Evolutionary conservation across 2,888 invertebrate species (phyloP).

Genomic region (Amblyjoppa proteus): DNA sequence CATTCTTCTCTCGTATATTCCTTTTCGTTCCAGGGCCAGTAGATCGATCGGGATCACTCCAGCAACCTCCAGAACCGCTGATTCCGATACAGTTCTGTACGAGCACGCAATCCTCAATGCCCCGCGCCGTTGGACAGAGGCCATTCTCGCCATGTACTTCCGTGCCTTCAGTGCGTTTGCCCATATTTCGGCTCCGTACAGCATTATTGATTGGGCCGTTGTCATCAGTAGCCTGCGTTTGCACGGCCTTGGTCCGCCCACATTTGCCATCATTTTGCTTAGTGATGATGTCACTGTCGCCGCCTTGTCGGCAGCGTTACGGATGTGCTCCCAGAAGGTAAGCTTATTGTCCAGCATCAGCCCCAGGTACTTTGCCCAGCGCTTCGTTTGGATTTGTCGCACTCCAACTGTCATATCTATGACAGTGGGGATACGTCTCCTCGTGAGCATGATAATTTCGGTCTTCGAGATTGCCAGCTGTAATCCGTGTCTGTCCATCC

Average conservation of each 20-base stretch:
- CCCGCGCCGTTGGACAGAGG: slow-evolving; percentile 40
- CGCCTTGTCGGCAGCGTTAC: slow-evolving; percentile 3
- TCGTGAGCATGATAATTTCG: slow-evolving; percentile 28
- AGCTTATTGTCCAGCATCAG: slow-evolving; percentile 23
- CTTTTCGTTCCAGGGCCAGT: slow-evolving; percentile 62
- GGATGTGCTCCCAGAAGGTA: slow-evolving; percentile 29
- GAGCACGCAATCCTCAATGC: slow-evolving; percentile 67
- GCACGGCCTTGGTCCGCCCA: background rate
- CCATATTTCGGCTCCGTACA: slow-evolving; percentile 63
- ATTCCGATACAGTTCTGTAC: slow-evolving; percentile 64
- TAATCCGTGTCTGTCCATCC: slow-evolving; percentile 53
- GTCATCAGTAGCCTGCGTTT: slow-evolving; percentile 8
- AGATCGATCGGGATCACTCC: slow-evolving; percentile 69
- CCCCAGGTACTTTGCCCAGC: slow-evolving; percentile 11
- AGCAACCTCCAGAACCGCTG: slow-evolving; percentile 68
- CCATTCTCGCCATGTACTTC: slow-evolving; percentile 64
- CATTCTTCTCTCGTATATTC: slow-evolving; percentile 3
- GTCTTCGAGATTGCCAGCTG: slow-evolving; percentile 54
- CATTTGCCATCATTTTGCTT: slow-evolving; percentile 18
- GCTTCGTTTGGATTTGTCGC: background rate
- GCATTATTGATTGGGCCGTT: background rate
- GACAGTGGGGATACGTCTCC: background rate
- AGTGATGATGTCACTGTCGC: background rate
- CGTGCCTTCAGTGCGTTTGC: slow-evolving; percentile 54
- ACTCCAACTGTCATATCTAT: background rate